A percentile compares a stretch with the other conserved stretches of the same genome.
These are phyloP conservation scores for Tetheella fluctuosa DNA, from an alignment of 2,888 invertebrate genomes.

Conservation along the genomic window DNA sequence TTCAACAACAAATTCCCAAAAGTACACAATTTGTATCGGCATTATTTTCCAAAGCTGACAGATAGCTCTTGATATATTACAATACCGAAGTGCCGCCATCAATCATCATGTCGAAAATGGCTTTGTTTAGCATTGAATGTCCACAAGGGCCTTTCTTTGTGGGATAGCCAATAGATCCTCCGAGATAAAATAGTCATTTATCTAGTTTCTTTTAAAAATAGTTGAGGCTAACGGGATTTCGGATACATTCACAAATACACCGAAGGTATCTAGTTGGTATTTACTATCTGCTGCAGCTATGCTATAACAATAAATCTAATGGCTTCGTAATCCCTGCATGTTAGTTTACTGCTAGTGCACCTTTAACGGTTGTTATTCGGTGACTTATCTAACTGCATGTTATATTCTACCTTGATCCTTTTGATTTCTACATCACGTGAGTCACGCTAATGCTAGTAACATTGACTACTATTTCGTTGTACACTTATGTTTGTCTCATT, in stretches of 20 bases:
- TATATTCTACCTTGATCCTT: slow-evolving; percentile 2
- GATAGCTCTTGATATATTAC: slow-evolving; percentile 46
- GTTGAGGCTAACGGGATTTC: background rate
- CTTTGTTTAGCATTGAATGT: slow-evolving; percentile 59
- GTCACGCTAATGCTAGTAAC: background rate
- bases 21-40: slow-evolving; percentile 38
- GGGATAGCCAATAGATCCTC: slow-evolving; percentile 48
- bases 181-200: slow-evolving; percentile 56
- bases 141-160: slow-evolving; percentile 39
- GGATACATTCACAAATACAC: slow-evolving; percentile 28
- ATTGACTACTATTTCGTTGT: too few relatives aligned
- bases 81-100: slow-evolving; percentile 45
- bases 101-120: slow-evolving; percentile 54
- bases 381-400: slow-evolving; percentile 9
- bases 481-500: too few relatives aligned
- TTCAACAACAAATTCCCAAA: slow-evolving; percentile 4
- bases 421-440: background rate
- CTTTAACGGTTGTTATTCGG: background rate
- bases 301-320: slow-evolving; percentile 7
- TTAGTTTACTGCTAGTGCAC: slow-evolving; percentile 13
- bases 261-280: background rate
- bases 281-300: background rate
- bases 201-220: slow-evolving; percentile 35
- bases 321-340: slow-evolving; percentile 8
- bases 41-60: slow-evolving; percentile 28